Conservation (phyloP, 1,140 invertebrate genomes). For the Asbolus verrucosus region DNA sequence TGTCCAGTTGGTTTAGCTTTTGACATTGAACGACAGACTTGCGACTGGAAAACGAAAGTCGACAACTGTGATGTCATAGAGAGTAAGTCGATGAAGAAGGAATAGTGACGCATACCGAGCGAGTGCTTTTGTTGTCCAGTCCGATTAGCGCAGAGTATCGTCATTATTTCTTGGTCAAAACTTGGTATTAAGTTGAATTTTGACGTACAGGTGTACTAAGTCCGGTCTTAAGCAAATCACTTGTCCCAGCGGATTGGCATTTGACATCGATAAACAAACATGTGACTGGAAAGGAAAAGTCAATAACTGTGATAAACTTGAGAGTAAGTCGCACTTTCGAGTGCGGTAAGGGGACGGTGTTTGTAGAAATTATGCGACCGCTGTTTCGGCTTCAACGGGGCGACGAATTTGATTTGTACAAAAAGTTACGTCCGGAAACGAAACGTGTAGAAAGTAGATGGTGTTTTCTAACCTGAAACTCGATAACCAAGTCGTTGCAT, state of each 20-base stretch:
- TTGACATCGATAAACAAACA: conserved; percentile 97
- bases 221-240: conserved; percentile 94
- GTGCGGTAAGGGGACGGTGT: conserved; percentile 58
- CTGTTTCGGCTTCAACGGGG: conserved; percentile 29
- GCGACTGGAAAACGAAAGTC: conserved; percentile 96
- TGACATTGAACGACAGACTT: conserved; percentile 94
- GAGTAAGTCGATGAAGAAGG: conserved; percentile 80
- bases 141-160: conserved; percentile 45
- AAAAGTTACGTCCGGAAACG: conserved; percentile 17
- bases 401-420: conserved; percentile 21
- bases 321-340: conserved; percentile 83
- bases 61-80: conserved; percentile 93
- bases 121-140: not conserved
- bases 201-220: conserved; percentile 84
- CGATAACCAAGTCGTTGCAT: conserved; percentile 18
- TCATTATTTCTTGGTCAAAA: conserved; percentile 63
- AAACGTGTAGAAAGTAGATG: conserved; percentile 40
- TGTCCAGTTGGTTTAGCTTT: conserved; percentile 93
- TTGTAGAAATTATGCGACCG: conserved; percentile 42
- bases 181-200: conserved; percentile 58
- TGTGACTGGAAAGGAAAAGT: conserved; percentile 98
- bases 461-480: conserved; percentile 33
- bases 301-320: conserved; percentile 93
- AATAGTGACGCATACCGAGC: conserved; percentile 57
- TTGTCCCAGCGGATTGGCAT: conserved; percentile 93